Conservation (phyloP, 2,888 invertebrate genomes). For the Acanthosepion pharaonis region DNA sequence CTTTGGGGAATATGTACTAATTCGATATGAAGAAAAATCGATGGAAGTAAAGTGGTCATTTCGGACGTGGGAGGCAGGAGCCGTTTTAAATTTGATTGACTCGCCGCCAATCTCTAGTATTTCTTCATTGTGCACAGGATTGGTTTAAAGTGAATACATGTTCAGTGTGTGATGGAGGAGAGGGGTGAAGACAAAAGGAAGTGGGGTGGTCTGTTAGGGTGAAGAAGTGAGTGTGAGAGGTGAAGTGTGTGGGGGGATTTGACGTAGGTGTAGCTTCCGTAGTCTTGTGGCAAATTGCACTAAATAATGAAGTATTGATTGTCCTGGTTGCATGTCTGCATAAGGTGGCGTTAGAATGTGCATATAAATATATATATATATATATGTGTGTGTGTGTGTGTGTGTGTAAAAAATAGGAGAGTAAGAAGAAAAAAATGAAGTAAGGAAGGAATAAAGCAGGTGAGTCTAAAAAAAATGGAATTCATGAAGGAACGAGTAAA, state of each 20-base stretch:
- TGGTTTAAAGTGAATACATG: slow-evolving; percentile 23
- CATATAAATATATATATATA: background rate
- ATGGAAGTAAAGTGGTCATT: slow-evolving; percentile 33
- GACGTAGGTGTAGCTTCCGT: slow-evolving; percentile 13
- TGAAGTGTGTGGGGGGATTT: background rate
- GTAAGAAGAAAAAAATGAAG: background rate
- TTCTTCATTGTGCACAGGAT: slow-evolving; percentile 33
- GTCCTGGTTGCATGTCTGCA: slow-evolving; percentile 23
- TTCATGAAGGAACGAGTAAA: background rate
- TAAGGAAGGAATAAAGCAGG: background rate
- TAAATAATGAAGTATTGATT: slow-evolving; percentile 33
- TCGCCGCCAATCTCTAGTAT: slow-evolving; percentile 33
- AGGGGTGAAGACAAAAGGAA: background rate
- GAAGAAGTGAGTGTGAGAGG: background rate
- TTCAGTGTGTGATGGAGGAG: background rate
- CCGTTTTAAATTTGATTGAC: slow-evolving; percentile 33
- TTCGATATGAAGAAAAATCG: slow-evolving; percentile 33
- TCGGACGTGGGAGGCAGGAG: slow-evolving; percentile 33
- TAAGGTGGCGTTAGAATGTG: background rate
- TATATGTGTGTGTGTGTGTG: background rate
- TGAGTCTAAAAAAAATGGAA: background rate
- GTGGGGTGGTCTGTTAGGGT: background rate
- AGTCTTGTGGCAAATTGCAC: slow-evolving; percentile 22
- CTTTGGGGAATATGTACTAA: slow-evolving; percentile 22
- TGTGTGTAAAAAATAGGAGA: background rate